A percentile compares a stretch with the other conserved stretches of the same genome.
Conservation (phyloP, 2,797 vertebrate species). For the Gila robusta region DNA sequence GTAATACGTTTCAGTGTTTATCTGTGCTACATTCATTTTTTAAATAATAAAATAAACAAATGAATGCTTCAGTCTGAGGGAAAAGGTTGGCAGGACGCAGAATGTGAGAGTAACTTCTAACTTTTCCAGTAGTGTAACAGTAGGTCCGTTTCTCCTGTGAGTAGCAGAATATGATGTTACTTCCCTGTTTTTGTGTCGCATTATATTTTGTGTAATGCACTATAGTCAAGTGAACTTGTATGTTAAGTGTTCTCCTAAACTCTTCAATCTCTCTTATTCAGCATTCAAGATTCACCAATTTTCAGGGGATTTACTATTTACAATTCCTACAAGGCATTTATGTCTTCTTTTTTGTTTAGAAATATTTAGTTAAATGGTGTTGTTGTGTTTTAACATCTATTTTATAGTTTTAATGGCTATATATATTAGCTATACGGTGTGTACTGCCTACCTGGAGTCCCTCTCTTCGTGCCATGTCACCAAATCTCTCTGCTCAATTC, state of each 20-base stretch:
- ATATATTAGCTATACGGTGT: no score
- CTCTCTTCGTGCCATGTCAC: no score
- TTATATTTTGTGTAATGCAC: background rate
- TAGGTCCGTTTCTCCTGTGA: background rate
- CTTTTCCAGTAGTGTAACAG: background rate
- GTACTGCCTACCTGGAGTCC: no score
- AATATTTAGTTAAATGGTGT: background rate
- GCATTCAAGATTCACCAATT: background rate
- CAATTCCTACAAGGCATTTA: background rate
- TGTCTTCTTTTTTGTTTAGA: background rate
- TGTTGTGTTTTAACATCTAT: background rate
- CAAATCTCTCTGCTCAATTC: no score
- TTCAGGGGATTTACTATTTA: background rate
- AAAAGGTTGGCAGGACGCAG: slow-evolving; percentile 68
- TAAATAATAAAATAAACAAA: slow-evolving; percentile 72
- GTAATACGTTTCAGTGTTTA: slow-evolving; percentile 83
- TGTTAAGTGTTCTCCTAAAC: no score
- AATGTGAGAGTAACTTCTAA: background rate
- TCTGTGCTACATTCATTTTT: slow-evolving; percentile 76
- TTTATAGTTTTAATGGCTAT: no score
- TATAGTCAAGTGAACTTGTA: background rate
- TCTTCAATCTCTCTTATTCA: no score
- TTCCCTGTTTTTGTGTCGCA: background rate
- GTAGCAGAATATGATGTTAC: background rate
- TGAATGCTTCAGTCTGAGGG: slow-evolving; percentile 76